Evolutionary conservation across 2,113 vertebrate genomes (phyloP), one percentile per base, ranked within the genome.

Genomic region (Emydocephalus ijimae): DNA sequence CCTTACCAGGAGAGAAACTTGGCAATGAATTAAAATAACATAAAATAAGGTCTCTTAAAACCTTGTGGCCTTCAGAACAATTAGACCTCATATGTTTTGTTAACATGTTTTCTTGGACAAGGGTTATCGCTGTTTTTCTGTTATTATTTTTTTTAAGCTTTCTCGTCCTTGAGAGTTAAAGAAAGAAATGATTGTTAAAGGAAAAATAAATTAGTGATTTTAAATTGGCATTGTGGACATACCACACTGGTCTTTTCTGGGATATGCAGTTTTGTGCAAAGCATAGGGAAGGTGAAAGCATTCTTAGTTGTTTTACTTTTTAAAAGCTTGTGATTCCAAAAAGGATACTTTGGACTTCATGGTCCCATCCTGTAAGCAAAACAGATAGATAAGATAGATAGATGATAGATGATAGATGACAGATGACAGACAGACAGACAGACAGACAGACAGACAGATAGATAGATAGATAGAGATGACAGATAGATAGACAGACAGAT

Each of bases 1-100:
- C 88, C 96, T 97, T 97, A 96, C 87, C 94, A 94, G 93, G 88
- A 94, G 95, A 91, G 88, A 88, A 96, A 96, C 92, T 87, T 69
- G 20, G 92, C 95, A 88, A 90, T 94, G 93, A 85, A 93, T 96
- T 94, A 95, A 92, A 96, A 96, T 86, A 86, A 52, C 55, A 90
- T 92, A 59, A 90, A 92, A 86, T 39, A 61, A 29, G 34, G 57
- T n/a, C 26, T 48, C 55, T 81, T 18, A 81, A 43, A 39, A 95
- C 91, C 92, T 85, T 91, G 39, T 91, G 94, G 88, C 94, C 92
- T 96, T 96, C 95, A 93, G 43, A 94, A 95, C 74, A 90, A 50
- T 93, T 90, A 95, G 94, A 86, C 9, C 18, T 56, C 92, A 59
- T 89, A 81, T 61, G 8, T 0, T 90, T 95, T 96, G 94, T 93